phyloP scores from a whole-genome alignment of 2,113 vertebrate species.

The Phaethon lepturus region DNA sequence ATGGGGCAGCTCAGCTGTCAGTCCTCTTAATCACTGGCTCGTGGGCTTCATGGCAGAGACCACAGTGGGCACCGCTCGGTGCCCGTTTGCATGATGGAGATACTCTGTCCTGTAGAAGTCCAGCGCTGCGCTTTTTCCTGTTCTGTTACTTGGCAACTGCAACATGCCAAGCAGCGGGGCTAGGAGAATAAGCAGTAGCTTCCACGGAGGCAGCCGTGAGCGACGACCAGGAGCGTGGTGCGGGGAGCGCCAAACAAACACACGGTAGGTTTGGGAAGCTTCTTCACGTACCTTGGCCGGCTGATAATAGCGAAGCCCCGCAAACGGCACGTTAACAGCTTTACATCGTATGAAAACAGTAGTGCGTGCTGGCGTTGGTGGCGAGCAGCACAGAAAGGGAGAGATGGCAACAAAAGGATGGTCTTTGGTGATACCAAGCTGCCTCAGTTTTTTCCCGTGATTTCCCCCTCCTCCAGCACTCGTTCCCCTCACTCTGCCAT shows the following conservation, averaged over 20 bases:
- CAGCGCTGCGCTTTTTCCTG: neutral
- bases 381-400: neutral
- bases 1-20: neutral
- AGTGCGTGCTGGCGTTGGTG: neutral
- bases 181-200: neutral
- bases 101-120: neutral
- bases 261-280: neutral
- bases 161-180: neutral
- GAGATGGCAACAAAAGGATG: neutral
- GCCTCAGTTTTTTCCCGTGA: neutral
- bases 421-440: neutral
- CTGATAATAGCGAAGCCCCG: neutral
- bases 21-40: rapidly evolving
- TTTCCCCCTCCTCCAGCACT: neutral
- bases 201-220: neutral
- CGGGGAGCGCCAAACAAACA: neutral
- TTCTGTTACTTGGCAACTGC: neutral
- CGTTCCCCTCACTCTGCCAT: neutral
- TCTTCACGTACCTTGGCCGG: neutral
- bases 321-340: neutral
- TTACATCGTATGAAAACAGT: neutral
- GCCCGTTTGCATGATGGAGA: neutral
- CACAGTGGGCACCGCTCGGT: neutral
- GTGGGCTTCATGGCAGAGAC: rapidly evolving
- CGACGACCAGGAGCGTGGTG: rapidly evolving